Percentiles rank a stretch among this genome's conserved stretches.
Conservation (phyloP, 23 tunicate genomes). For the Styela clava region DNA sequence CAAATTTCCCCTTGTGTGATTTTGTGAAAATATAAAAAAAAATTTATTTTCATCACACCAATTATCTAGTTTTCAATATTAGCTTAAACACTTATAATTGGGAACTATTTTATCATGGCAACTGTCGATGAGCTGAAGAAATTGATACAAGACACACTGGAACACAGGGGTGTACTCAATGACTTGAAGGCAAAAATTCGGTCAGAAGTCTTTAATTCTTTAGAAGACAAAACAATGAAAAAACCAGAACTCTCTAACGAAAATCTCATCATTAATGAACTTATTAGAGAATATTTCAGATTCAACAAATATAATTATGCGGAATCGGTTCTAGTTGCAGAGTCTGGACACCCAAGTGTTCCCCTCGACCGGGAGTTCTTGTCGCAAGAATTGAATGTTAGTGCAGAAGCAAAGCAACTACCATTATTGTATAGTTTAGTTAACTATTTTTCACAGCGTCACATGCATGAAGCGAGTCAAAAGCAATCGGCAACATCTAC, state of each 20-base stretch:
- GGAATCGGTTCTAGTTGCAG: slow-evolving; percentile 83
- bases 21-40: too few species aligned
- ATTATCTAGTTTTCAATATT: too few species aligned
- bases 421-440: slow-evolving; percentile 77
- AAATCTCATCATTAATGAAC: slow-evolving; percentile 80
- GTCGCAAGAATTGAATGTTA: slow-evolving; percentile 78
- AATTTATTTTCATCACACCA: too few species aligned
- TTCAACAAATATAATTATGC: slow-evolving; percentile 87
- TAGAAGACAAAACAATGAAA: slow-evolving; percentile 50
- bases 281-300: slow-evolving; percentile 76
- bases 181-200: slow-evolving; percentile 72
- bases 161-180: slow-evolving; percentile 60
- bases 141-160: slow-evolving; percentile 64
- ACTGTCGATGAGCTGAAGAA: slow-evolving; percentile 81
- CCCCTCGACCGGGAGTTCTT: slow-evolving; percentile 74
- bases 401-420: slow-evolving; percentile 34
- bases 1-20: too few species aligned
- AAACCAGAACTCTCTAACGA: slow-evolving; percentile 80
- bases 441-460: neutral
- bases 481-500: too few species aligned
- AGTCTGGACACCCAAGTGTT: slow-evolving; percentile 76
- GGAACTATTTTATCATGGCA: slow-evolving; percentile 69
- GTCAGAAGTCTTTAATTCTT: slow-evolving; percentile 72
- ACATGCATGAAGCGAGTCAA: slow-evolving; percentile 8
- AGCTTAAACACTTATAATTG: too few species aligned